Base-by-base conservation (phyloP, 2,797 vertebrate species). In the Gallinago nigripennis region DNA sequence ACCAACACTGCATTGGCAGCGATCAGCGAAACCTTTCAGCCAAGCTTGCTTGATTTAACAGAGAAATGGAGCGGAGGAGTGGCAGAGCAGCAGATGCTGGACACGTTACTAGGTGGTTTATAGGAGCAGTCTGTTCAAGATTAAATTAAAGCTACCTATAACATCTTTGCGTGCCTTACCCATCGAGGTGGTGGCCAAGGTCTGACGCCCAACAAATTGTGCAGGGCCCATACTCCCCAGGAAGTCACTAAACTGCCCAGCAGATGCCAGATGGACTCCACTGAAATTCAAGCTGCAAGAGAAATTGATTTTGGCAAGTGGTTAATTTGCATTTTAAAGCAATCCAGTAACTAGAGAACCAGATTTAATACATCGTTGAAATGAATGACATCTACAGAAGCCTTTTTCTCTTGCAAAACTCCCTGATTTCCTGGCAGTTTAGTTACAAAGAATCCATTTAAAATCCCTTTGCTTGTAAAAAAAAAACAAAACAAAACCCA, bases 271-370 rank as follows among this genome's bases (percentile, higher is more conserved):
- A 97, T 99, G 99, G 97, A 99, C 98, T 68, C 99, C 99, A 51
- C 99, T 99, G 97, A 99, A 99, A 98, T 99, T 99, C 86, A 99
- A 98, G 97, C 99, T 99, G 97, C n/a, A 97, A 93, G 94, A 95
- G 41, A 82, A 94, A 96, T 95, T 86, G 83, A 73, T 91, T 93
- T 92, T 64, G 58, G 63, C 54, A 66, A 86, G 54, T 51, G 8
- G 43, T 95, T 91, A 87, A 90, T 96, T 60, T 87, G 75, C 66
- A 54, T 72, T 95, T 94, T 88, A 87, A 91, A 93, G 82, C 48
- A 83, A 91, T 16, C 12, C 35, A 37, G 48, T 68, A 92, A 88
- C 24, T 73, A 80, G 75, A 92, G 60, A 92, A 82, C 8, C 39
- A 90, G 72, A 90, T 83, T 78, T 90, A 82, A 89, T 50, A 4